These are phyloP conservation scores for Epinephelus moara DNA, from an alignment of 2,113 vertebrate genomes.

Conservation along the genomic window DNA sequence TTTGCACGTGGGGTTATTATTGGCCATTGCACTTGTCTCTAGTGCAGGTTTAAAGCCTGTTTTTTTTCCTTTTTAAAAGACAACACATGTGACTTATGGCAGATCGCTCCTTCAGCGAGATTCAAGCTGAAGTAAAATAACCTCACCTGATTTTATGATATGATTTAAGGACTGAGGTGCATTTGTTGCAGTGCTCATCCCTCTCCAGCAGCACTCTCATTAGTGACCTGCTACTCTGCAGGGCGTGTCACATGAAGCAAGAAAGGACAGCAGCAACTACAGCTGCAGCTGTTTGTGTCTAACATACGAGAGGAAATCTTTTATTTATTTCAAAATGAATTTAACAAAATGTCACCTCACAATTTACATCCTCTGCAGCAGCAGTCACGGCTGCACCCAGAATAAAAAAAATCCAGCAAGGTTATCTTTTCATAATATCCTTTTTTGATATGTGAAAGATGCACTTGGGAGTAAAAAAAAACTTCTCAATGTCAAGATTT, in stretches of 20 bases:
- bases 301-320: neutral
- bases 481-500: constrained; percentile 27
- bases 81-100: neutral
- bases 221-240: constrained; percentile 49
- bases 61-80: neutral
- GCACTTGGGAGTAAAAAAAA: neutral
- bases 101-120: neutral
- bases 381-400: neutral
- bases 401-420: neutral
- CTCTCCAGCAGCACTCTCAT: constrained; percentile 18
- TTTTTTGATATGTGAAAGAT: neutral
- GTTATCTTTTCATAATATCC: neutral
- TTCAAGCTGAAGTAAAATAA: neutral
- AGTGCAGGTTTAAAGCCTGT: neutral
- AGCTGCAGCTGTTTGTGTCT: constrained; percentile 13
- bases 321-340: neutral
- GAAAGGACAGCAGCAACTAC: constrained; percentile 23
- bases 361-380: neutral
- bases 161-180: neutral
- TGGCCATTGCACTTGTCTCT: neutral
- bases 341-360: neutral
- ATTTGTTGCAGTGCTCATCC: constrained; percentile 23
- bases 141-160: neutral
- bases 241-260: constrained; percentile 57
- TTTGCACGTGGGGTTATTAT: constrained; percentile 7